Evolutionary conservation across 2,113 vertebrate species (phyloP).

Genomic region (Guaruba guarouba): DNA sequence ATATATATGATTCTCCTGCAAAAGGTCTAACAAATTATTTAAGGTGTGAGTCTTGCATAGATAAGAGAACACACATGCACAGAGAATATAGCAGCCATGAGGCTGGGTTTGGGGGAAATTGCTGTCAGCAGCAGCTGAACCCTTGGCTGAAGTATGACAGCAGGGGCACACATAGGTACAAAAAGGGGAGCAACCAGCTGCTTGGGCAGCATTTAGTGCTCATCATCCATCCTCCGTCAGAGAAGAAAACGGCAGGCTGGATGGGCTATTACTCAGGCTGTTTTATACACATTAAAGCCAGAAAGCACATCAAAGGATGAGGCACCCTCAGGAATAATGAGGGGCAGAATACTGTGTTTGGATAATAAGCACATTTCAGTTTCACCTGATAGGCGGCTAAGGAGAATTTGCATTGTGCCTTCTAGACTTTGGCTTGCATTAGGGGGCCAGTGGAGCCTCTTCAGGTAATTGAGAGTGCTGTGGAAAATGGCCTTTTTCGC

Average conservation of each 20-base stretch:
- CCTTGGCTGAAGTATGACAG: not conserved
- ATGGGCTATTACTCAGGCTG: not conserved
- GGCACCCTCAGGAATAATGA: not conserved
- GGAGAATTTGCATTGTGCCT: not conserved
- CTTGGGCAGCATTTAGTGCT: not conserved
- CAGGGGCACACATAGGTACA: not conserved
- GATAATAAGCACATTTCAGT: not conserved
- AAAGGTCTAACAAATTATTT: not conserved
- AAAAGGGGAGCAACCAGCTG: not conserved
- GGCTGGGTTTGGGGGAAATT: not conserved
- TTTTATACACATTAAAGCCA: not conserved
- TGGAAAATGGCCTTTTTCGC: not conserved
- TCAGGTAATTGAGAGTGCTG: not conserved
- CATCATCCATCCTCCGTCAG: not conserved
- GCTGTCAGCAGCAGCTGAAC: not conserved
- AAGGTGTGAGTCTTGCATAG: not conserved
- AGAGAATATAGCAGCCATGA: fast-evolving
- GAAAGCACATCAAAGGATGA: not conserved
- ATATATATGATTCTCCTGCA: not conserved
- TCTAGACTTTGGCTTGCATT: not conserved
- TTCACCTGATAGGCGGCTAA: not conserved
- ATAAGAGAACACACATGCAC: not conserved
- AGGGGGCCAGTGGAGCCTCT: not conserved
- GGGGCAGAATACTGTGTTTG: not conserved
- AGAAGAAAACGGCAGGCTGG: not conserved